A percentile compares a stretch with the other conserved stretches of the same genome.
Conservation (phyloP, 2,888 invertebrate genomes). For the Ormyrus thymus region DNA sequence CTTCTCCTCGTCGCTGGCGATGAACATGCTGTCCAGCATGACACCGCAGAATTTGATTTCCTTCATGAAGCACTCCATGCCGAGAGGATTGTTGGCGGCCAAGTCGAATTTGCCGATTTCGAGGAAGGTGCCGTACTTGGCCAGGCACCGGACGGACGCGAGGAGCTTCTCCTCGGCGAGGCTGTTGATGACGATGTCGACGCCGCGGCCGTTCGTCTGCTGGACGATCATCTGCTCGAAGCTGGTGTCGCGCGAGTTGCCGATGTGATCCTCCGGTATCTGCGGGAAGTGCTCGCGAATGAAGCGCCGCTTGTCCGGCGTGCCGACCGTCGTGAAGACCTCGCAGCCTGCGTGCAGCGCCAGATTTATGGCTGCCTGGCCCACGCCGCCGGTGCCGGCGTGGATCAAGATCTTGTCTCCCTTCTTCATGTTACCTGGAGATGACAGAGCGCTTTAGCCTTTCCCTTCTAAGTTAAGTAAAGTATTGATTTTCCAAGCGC, state of each 20-base stretch:
- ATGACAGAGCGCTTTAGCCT: background rate
- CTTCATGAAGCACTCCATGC: constrained; percentile 82
- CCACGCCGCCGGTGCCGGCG: constrained; percentile 79
- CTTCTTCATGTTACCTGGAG: constrained; percentile 75
- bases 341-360: constrained; percentile 79
- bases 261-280: constrained; percentile 82
- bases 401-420: constrained; percentile 76
- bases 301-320: constrained; percentile 77
- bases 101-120: constrained; percentile 93
- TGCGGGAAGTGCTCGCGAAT: constrained; percentile 78
- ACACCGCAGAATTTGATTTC: constrained; percentile 87
- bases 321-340: constrained; percentile 80
- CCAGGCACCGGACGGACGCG: constrained; percentile 81
- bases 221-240: constrained; percentile 91
- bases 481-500: no score
- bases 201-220: constrained; percentile 89
- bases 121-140: constrained; percentile 81
- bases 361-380: constrained; percentile 82
- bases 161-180: constrained; percentile 94
- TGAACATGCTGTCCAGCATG: constrained; percentile 83
- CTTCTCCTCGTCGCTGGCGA: constrained; percentile 76
- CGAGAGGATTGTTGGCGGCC: constrained; percentile 80
- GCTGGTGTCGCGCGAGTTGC: constrained; percentile 89
- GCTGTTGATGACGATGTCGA: constrained; percentile 94
- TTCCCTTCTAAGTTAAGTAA: constrained; percentile 70